Conservation (phyloP, 2,888 invertebrate genomes). For the Hemaris fuciformis region DNA sequence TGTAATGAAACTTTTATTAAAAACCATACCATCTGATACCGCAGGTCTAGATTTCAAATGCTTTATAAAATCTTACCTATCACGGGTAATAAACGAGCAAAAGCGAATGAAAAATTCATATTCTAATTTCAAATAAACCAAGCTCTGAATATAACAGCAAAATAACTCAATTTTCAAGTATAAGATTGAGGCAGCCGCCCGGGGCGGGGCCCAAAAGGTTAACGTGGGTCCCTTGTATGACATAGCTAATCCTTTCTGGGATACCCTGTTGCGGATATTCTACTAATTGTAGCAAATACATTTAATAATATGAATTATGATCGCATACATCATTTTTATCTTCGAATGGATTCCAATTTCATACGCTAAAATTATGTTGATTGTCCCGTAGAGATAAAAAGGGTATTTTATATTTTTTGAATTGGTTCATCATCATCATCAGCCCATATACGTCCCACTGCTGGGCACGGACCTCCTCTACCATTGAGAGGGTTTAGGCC, state of each 20-base stretch:
- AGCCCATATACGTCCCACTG: too few species aligned
- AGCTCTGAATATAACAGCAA: conserved; percentile 1
- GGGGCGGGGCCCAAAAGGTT: conserved; percentile 13
- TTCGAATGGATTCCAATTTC: background rate
- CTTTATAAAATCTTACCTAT: background rate
- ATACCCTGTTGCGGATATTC: background rate
- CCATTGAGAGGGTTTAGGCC: too few species aligned
- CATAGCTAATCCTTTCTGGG: conserved; percentile 14
- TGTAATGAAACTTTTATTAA: too few species aligned
- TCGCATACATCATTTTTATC: background rate
- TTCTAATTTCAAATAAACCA: background rate
- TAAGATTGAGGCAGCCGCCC: conserved; percentile 14
- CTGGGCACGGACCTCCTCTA: too few species aligned
- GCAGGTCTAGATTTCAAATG: background rate
- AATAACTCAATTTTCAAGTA: conserved; percentile 17
- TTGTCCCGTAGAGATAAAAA: too few species aligned
- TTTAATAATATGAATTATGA: background rate
- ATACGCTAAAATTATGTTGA: background rate
- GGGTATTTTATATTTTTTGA: too few species aligned
- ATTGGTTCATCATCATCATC: too few species aligned
- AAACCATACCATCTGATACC: too few species aligned
- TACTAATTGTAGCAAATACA: background rate
- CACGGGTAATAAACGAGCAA: too few species aligned
- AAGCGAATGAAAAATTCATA: background rate
- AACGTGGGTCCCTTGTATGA: conserved; percentile 12